Conservation (phyloP, 2,888 invertebrate genomes). For the Diaperis boleti region DNA sequence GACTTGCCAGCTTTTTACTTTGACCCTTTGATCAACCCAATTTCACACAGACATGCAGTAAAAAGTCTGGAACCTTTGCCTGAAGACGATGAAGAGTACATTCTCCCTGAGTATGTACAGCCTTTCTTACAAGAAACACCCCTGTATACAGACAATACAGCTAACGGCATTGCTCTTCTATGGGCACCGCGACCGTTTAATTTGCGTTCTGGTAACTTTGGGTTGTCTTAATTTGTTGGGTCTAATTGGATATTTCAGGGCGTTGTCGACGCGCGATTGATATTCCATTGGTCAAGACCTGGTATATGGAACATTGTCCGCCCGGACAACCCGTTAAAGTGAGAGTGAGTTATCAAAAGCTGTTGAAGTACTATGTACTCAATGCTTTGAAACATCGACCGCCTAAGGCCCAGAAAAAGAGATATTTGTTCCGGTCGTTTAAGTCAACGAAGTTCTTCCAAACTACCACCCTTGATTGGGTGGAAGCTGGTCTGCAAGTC, state of each 20-base stretch:
- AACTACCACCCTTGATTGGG: slow-evolving; percentile 99
- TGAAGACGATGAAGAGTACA: slow-evolving; percentile 95
- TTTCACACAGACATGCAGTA: slow-evolving; percentile 92
- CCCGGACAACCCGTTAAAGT: slow-evolving; percentile 99
- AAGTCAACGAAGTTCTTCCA: slow-evolving; percentile 99
- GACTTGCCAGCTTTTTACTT: slow-evolving; percentile 99
- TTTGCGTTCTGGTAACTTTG: slow-evolving; percentile 82
- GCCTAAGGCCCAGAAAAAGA: slow-evolving; percentile 98
- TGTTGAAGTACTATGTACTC: slow-evolving; percentile 97
- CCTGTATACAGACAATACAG: slow-evolving; percentile 97
- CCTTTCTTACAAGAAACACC: slow-evolving; percentile 96
- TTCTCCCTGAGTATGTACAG: slow-evolving; percentile 89
- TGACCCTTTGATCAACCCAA: slow-evolving; percentile 99
- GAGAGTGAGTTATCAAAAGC: slow-evolving; percentile 98
- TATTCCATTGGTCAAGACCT: slow-evolving; percentile 96
- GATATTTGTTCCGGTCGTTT: slow-evolving; percentile 98
- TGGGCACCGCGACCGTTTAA: slow-evolving; percentile 99
- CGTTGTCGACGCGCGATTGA: slow-evolving; percentile 95
- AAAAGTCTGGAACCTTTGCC: slow-evolving; percentile 87
- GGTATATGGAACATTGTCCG: slow-evolving; percentile 96
- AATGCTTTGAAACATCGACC: slow-evolving; percentile 97
- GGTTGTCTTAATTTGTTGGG: neutral
- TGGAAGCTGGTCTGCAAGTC: slow-evolving; percentile 98
- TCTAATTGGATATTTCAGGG: slow-evolving; percentile 67
- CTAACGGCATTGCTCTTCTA: slow-evolving; percentile 95